Base-by-base conservation (phyloP, 2,797 vertebrate genomes). In the Galago senegalensis region DNA sequence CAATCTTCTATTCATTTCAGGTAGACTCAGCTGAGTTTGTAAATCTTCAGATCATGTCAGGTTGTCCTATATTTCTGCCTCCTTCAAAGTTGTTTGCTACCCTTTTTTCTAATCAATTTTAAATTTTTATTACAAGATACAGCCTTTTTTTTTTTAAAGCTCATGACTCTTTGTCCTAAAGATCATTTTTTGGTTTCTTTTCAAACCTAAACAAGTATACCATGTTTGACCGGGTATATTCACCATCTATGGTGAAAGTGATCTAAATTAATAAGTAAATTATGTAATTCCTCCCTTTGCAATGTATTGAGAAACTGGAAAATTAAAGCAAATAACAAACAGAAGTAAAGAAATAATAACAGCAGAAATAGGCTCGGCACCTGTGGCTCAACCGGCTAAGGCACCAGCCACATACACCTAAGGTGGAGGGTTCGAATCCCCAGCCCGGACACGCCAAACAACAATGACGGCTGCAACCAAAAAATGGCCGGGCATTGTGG, bases 321-420 rank as follows among this genome's bases (percentile, higher is more conserved):
- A 77, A 60, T 88, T 40, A 89, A 92, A 67, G 14, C 40, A 37
- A 83, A 60, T 77, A 69, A 88, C 16, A 93, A 65, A 43, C 20
- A 73, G 29, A 67, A 75, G 58, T 58, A 67, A 93, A 53, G 34
- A 73, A 31, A 40, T 61, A 63, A 75, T 65, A 20, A 73, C 0
- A 81, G 23, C 46, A 75, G 16, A 69, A 84, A 69, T 69, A 9
- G 34, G 34, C 34, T 34, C 2, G 34, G 34, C 34, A 2, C 34
- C 34, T 34, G 34, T 34, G 34, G 34, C 34, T 34, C 34, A 34
- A 34, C 34, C 34, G 34, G 34, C 34, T 34, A 34, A 34, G 34
- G 34, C 34, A 2, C 34, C 34, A 34, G 34, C 34, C 34, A 34
- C 34, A 34, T 34, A 34, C 34, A 34, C 34, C 34, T 34, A 34